Percentiles rank a stretch among this genome's conserved stretches.
phyloP scores from a whole-genome alignment of 2,797 vertebrate species.

The Alcedo atthis region DNA sequence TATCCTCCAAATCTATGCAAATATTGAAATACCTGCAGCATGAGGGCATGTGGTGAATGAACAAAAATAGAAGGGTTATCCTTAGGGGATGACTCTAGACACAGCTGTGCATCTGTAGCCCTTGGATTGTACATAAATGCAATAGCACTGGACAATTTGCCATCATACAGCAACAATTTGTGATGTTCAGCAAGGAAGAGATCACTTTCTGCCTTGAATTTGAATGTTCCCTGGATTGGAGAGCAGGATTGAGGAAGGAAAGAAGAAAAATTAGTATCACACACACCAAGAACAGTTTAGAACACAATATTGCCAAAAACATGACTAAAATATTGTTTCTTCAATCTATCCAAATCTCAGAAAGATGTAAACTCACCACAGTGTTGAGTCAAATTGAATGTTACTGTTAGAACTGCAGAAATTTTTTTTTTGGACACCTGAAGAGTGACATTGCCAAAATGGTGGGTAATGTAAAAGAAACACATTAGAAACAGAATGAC shows the following conservation, averaged over 20 bases:
- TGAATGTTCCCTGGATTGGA: constrained; percentile 90
- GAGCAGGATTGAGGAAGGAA: neutral
- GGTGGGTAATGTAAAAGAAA: neutral
- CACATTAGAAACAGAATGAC: neutral
- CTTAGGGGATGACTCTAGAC: constrained; percentile 97
- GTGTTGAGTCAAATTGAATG: neutral
- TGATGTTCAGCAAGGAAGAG: constrained; percentile 95
- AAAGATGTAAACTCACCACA: neutral
- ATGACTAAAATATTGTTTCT: neutral
- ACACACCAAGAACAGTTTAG: neutral
- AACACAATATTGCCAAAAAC: neutral
- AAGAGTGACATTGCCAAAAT: neutral
- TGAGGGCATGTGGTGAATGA: constrained; percentile 97
- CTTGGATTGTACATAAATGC: constrained; percentile 96
- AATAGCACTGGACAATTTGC: constrained; percentile 91
- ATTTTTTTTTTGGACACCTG: neutral
- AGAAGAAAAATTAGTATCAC: neutral
- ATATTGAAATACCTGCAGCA: constrained; percentile 90
- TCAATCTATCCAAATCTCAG: neutral
- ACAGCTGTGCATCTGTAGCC: constrained; percentile 97
- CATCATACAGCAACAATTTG: constrained; percentile 93
- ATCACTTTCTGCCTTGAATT: constrained; percentile 98
- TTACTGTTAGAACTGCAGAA: neutral
- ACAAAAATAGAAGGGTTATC: constrained; percentile 96
- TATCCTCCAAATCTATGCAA: neutral